A percentile compares a stretch with the other conserved stretches of the same genome.
Evolutionary conservation across 23 tunicate genomes (phyloP).

Genomic region (Trididemnum clinides): DNA sequence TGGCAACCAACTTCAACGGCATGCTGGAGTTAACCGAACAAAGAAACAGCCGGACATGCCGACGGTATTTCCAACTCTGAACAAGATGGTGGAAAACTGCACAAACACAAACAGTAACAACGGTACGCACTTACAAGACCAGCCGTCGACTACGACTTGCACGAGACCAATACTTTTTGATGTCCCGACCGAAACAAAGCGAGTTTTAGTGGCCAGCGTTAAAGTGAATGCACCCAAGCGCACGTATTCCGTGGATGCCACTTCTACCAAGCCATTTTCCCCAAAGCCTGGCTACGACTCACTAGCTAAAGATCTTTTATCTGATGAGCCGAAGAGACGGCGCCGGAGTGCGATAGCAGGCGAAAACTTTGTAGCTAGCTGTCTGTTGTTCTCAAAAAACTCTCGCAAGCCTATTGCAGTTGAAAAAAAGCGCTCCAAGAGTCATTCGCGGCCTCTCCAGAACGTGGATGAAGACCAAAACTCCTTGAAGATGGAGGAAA

Average conservation of each 20-base stretch:
- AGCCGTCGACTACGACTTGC: background rate
- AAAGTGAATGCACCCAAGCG: conserved; percentile 45
- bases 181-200: conserved; percentile 36
- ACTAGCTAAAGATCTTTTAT: background rate
- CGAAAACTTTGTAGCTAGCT: conserved; percentile 76
- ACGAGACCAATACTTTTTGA: background rate
- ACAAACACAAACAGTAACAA: conserved; percentile 34
- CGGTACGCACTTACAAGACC: background rate
- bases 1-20: background rate
- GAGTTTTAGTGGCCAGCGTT: conserved; percentile 54
- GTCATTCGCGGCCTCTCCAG: conserved; percentile 15
- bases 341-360: conserved; percentile 83
- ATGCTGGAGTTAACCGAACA: background rate
- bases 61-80: background rate
- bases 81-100: background rate
- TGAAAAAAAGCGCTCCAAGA: conserved; percentile 16
- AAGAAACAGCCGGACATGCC: background rate
- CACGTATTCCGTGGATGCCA: no score
- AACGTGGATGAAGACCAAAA: conserved; percentile 45
- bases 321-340: conserved; percentile 33
- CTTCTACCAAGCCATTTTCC: background rate
- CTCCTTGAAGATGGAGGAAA: background rate
- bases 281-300: background rate
- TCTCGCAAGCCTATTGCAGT: background rate
- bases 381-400: conserved; percentile 44